These are phyloP conservation scores for Lathronympha strigana DNA, from an alignment of 2,888 invertebrate species.

Conservation along the genomic window DNA sequence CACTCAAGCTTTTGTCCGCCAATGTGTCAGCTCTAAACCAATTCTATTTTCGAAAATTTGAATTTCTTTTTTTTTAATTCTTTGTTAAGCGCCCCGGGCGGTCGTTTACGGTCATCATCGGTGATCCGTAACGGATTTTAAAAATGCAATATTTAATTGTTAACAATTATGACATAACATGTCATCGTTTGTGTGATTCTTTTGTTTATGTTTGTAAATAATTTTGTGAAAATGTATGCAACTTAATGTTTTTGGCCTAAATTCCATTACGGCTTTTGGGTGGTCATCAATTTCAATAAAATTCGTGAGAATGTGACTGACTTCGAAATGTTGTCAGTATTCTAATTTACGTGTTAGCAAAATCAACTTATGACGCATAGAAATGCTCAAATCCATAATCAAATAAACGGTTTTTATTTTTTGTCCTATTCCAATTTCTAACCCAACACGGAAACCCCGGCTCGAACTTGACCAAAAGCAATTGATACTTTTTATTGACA, in stretches of 20 bases:
- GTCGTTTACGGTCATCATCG: conserved; percentile 51
- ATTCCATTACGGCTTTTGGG: conserved; percentile 15
- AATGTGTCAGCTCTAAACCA: conserved; percentile 48
- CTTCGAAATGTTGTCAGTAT: background rate
- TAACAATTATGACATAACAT: conserved; percentile 25
- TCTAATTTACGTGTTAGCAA: no score
- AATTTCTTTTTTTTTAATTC: conserved; percentile 46
- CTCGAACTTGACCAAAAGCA: conserved; percentile 23
- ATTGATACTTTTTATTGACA: conserved; percentile 53
- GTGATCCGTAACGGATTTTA: conserved; percentile 42
- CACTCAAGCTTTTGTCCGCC: conserved; percentile 37
- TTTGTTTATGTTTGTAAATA: conserved; percentile 40
- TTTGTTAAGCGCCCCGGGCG: conserved; percentile 54
- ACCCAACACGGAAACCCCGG: background rate
- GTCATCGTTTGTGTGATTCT: conserved; percentile 24
- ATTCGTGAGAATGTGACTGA: background rate
- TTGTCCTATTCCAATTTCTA: background rate
- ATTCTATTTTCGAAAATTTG: conserved; percentile 45
- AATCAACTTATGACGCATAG: background rate
- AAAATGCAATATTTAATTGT: conserved; percentile 34
- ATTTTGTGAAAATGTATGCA: conserved; percentile 11
- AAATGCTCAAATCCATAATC: background rate
- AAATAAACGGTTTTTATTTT: background rate
- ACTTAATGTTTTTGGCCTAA: conserved; percentile 22
- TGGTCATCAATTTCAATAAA: conserved; percentile 3